Evolutionary conservation across 2,888 invertebrate genomes (phyloP), one percentile per base, ranked within the genome.

Genomic region (Gymnoscelis rufifasciata): DNA sequence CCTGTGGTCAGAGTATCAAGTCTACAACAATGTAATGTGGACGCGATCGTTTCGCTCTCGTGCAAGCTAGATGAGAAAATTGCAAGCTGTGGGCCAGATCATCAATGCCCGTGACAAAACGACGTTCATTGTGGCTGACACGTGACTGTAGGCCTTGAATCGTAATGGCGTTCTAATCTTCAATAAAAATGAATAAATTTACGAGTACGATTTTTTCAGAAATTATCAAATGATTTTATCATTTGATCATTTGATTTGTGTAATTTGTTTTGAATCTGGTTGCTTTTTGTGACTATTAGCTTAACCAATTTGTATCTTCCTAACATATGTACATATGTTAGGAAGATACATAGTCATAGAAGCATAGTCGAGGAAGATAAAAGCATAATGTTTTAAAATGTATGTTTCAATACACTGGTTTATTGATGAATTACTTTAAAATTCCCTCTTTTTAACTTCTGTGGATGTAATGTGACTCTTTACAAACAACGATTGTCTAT

Each of bases 51-150:
- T 44, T 31, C 47, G 39, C 46, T 15, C 37, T 45, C 35, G 31
- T 42, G 27, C 29, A 37, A 49, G 46, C 47, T 59, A 59, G 56
- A 62, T 56, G 50, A 58, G 55, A 63, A 61, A 62, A 68, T 66
- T 69, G 62, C 55, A 51, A 52, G 54, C 41, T 62, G 54, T 61
- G 54, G 47, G 51, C 50, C 56, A 52, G 65, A 67, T 68, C 66
- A 71, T 74, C 72, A 74, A 63, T 66, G 52, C 52, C 51, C 60
- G 62, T 73, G 69, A 78, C 71, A 71, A 71, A 68, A 70, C 67
- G 56, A 38, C 43, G 36, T 13, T 40, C 38, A 56, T 58, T 56
- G 54, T 56, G 35, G 39, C 43, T 43, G 50, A 43, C 40, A 48
- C 43, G 30, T 15, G 41, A 36, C 28, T 33, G 29, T 47, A 47